Conservation (phyloP, 2,888 invertebrate genomes). For the Dynastes maya region DNA sequence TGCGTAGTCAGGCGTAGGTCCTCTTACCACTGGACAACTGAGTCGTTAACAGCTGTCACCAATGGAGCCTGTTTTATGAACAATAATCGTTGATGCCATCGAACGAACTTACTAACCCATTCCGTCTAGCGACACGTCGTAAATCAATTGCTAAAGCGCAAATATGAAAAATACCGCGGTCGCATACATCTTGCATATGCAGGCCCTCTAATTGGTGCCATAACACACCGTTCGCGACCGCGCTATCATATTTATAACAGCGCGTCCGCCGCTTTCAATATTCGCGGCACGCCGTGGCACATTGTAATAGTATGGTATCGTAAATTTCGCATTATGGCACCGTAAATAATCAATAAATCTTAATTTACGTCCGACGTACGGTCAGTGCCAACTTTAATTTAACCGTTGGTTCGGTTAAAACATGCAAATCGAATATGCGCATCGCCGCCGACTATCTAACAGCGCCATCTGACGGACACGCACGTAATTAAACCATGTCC, state of each 20-base stretch:
- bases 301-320: conserved; percentile 27
- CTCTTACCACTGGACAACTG: too few species aligned
- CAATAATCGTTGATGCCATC: too few species aligned
- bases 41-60: too few species aligned
- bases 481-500: conserved; percentile 53
- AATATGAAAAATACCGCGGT: conserved; percentile 14
- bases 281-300: conserved; percentile 23
- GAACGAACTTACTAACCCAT: not conserved
- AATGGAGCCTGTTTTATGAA: too few species aligned
- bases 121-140: not conserved
- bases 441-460: conserved; percentile 26
- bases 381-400: conserved; percentile 37
- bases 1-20: too few species aligned
- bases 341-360: conserved; percentile 40
- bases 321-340: conserved; percentile 28
- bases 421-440: conserved; percentile 35
- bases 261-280: conserved; percentile 24
- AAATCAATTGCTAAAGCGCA: conserved; percentile 8
- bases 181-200: not conserved
- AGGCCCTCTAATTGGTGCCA: conserved; percentile 1
- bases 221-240: conserved; percentile 14
- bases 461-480: conserved; percentile 52
- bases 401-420: conserved; percentile 33
- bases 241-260: conserved; percentile 23
- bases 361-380: conserved; percentile 32